Evolutionary conservation across 2,888 invertebrate species (phyloP), one percentile per base, ranked within the genome.

Genomic region (Gryllus longicercus): DNA sequence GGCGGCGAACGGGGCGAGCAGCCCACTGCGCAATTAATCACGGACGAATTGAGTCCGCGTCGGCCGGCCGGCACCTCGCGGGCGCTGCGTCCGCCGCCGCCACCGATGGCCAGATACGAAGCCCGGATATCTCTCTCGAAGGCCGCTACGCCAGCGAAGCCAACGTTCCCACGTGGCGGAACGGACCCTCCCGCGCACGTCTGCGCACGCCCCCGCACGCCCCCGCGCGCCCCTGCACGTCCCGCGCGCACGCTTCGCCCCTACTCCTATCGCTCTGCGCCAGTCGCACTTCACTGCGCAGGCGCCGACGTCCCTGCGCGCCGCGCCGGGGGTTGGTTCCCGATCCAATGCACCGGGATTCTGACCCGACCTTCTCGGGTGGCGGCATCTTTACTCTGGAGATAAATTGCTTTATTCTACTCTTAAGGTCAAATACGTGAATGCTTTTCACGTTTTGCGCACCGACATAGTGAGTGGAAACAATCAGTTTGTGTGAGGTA

Each of bases 121-220:
- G 63, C 8, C 63, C 63, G 63, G 63, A 63, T 63, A 63, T 63
- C 63, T 63, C 63, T n/a, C 16, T n/a, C 63, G 63, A 4, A 14
- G 63, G n/a, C 63, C 63, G 63, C 63, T 63, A 38, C 63, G 63
- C 16, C 14, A 18, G 16, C 63, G 4, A 14, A 63, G 63, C n/a
- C 63, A n/a, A 38, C n/a, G 16, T 63, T 63, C 63, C 63, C 63
- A 63, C 63, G 63, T 63, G 63, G 63, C n/a, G 63, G 63, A 63
- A 63, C 63, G 63, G 63, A 63, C 63, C 63, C 14, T 38, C 38
- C 38, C 8, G 38, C 38, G 38, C 38, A 38, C 3, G 38, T 38
- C 38, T 38, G 38, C 38, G 38, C 63, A 63, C 63, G 16, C n/a
- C n/a, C n/a, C n/a, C n/a, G n/a, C n/a, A 16, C 11, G 51, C n/a